Conservation (phyloP, 2,113 vertebrate genomes). For the Struthidea cinerea region DNA sequence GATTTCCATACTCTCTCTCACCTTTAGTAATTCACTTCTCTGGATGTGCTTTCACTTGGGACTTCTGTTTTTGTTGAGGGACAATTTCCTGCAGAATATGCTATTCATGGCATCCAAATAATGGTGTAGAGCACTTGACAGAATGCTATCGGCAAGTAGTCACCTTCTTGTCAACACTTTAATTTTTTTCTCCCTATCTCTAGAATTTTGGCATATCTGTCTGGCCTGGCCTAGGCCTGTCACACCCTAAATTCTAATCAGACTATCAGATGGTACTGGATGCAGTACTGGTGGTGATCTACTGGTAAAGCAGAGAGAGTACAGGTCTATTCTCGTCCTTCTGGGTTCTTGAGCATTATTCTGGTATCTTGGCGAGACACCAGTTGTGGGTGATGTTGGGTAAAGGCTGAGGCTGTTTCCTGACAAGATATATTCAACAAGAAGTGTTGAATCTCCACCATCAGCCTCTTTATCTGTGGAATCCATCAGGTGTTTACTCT, state of each 20-base stretch:
- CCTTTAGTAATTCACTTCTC: neutral
- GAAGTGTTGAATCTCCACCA: neutral
- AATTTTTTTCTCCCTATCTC: neutral
- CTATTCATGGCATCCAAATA: neutral
- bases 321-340: rapidly evolving
- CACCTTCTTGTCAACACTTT: neutral
- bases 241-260: neutral
- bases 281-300: neutral
- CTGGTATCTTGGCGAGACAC: too few relatives aligned
- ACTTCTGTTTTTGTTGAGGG: neutral
- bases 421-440: neutral
- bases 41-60: neutral
- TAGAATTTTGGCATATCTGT: neutral
- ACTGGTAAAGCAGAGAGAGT: neutral
- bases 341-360: neutral
- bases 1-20: neutral
- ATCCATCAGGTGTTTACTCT: neutral
- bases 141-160: neutral
- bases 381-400: neutral
- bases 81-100: neutral
- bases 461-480: neutral
- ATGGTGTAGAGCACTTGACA: neutral
- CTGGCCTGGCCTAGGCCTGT: neutral
- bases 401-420: neutral
- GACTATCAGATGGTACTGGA: neutral